phyloP scores from a whole-genome alignment of 2,888 invertebrate genomes.

The Julus scanicus region DNA sequence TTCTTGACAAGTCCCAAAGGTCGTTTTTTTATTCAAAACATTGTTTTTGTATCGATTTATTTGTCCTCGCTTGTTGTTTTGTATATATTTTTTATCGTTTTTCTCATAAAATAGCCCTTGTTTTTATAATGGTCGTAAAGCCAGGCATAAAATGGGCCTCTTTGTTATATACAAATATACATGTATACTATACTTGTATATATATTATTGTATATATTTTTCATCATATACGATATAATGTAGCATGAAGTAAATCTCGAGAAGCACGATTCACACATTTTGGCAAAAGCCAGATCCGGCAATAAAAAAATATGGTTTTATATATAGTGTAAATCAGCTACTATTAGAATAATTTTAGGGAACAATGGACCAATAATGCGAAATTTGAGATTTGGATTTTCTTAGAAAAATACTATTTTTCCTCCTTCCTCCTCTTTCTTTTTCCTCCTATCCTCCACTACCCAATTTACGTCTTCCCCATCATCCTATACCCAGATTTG shows the following conservation, averaged over 20 bases:
- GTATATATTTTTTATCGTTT: neutral
- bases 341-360: too few relatives aligned
- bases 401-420: too few relatives aligned
- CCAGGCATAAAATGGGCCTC: constrained; percentile 9
- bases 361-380: too few relatives aligned
- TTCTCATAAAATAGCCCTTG: constrained; percentile 26
- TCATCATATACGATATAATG: neutral
- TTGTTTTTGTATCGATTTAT: neutral
- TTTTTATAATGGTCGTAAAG: constrained; percentile 25
- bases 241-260: neutral
- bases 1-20: neutral
- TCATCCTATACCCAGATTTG: too few relatives aligned
- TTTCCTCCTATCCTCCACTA: too few relatives aligned
- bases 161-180: neutral
- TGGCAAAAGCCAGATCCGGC: neutral
- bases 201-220: neutral
- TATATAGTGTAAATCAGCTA: neutral
- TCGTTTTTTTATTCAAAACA: too few relatives aligned
- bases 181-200: neutral
- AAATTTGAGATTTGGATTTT: too few relatives aligned
- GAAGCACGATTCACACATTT: constrained; percentile 13
- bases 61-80: neutral
- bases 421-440: too few relatives aligned
- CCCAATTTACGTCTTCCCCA: too few relatives aligned
- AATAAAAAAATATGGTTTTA: neutral